Conservation (phyloP, 2,888 invertebrate species). For the Blomia tropicalis region DNA sequence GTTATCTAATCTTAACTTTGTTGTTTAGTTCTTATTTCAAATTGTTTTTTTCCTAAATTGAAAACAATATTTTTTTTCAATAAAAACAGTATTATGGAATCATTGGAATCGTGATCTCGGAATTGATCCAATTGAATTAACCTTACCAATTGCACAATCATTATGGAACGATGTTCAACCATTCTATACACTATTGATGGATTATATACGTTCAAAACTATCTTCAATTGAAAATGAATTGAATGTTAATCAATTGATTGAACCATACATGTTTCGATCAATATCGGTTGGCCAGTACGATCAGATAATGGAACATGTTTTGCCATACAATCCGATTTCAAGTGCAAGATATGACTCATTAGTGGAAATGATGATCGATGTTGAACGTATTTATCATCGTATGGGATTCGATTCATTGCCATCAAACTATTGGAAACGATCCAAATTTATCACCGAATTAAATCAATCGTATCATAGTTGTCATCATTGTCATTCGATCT, state of each 20-base stretch:
- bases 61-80: too few relatives aligned
- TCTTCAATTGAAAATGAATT: not conserved
- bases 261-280: not conserved
- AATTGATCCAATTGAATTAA: not conserved
- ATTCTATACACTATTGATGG: constrained; percentile 2
- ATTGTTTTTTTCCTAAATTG: too few relatives aligned
- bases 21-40: too few relatives aligned
- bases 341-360: not conserved
- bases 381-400: not conserved
- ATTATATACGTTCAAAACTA: not conserved
- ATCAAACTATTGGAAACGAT: not conserved
- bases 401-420: constrained; percentile 8
- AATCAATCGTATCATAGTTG: constrained; percentile 1
- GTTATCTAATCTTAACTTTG: too few relatives aligned
- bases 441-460: not conserved
- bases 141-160: not conserved
- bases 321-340: not conserved
- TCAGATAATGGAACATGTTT: not conserved
- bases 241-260: not conserved
- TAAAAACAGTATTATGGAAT: constrained; percentile 11
- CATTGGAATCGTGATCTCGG: not conserved
- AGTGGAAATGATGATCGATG: not conserved
- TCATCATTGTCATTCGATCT: constrained; percentile 2
- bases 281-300: not conserved
- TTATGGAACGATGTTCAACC: not conserved